These are phyloP conservation scores for Euclidia mi DNA, from an alignment of 2,888 invertebrate genomes.

Conservation along the genomic window DNA sequence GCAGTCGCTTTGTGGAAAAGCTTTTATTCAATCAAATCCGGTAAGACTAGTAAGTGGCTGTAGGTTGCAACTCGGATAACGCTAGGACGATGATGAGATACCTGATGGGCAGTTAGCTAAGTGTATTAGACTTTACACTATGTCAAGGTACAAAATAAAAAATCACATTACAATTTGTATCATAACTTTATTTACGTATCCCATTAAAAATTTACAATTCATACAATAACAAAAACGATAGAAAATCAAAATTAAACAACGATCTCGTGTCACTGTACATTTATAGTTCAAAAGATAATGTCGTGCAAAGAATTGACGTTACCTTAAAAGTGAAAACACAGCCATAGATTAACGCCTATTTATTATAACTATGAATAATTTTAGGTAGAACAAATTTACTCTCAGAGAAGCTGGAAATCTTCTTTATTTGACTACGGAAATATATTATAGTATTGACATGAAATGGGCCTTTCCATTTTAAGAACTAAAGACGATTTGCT, in stretches of 20 bases:
- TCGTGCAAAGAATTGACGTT: constrained; percentile 89
- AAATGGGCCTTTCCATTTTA: too few relatives aligned
- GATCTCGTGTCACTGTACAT: constrained; percentile 81
- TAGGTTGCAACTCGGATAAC: too few relatives aligned
- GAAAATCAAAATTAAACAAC: constrained; percentile 68
- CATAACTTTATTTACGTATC: constrained; percentile 86
- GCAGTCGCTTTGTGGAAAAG: too few relatives aligned
- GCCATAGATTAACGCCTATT: constrained; percentile 86
- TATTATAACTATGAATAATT: constrained; percentile 52
- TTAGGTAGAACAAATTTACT: constrained; percentile 67
- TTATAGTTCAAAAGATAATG: constrained; percentile 81
- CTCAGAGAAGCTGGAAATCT: constrained; percentile 57
- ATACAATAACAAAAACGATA: constrained; percentile 67
- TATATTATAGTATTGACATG: too few relatives aligned
- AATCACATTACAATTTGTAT: constrained; percentile 52
- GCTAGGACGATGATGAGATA: too few relatives aligned
- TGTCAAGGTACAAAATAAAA: constrained; percentile 1
- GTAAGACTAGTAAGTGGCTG: too few relatives aligned
- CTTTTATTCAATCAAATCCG: too few relatives aligned
- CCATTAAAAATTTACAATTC: constrained; percentile 82
- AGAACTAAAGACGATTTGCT: too few relatives aligned
- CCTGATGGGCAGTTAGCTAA: too few relatives aligned
- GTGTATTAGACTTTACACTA: background rate
- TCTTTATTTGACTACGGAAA: constrained; percentile 15
- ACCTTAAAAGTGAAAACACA: constrained; percentile 88